Evolutionary conservation across 1,140 invertebrate genomes (phyloP), one percentile per base, ranked within the genome.

Genomic region (Brachionus calyciflorus): DNA sequence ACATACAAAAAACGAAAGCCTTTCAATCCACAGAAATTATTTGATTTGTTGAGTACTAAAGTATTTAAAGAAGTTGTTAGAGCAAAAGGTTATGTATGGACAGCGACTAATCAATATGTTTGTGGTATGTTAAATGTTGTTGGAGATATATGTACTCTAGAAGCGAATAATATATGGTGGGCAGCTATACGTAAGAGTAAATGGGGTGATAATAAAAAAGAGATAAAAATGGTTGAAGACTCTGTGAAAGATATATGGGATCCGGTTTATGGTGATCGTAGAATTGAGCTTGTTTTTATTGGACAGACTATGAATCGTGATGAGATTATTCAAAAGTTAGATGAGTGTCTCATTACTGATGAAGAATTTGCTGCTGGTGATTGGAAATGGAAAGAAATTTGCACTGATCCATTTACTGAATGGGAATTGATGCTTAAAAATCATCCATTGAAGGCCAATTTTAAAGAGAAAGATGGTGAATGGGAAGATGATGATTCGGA

Each of bases 401-500:
- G 24, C 24, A 55, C 33, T 10, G 69, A 73, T 55, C 44, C 69
- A 3, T 73, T 73, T 73, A 48, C 44, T 51, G 69, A 73, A 55
- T 73, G 69, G 69, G 26, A 73, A n/a, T 7, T 10, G 1, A 28
- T 73, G n/a, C 17, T 73, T 30, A 24, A 49, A 24, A 73, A 49
- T 73, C 69, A 73, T 73, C 69, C 69, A 1, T 30, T 73, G 49
- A 73, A 73, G 21, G 46, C 17, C 12, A 73, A 73, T 49, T 73
- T 73, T 55, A 73, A 73, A 55, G 46, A 73, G 28, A 73, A 55
- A 73, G 69, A 73, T 26, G 69, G 69, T 10, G 69, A 73, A 44
- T 73, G 69, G 69, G 69, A 73, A 73, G 69, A 73, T 17, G 69
- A 73, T 51, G 69, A 73, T 46, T 49, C 46, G 7, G 69, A 17